These are phyloP conservation scores for Camponotus pennsylvanicus DNA, from an alignment of 1,140 invertebrate genomes.

Conservation along the genomic window DNA sequence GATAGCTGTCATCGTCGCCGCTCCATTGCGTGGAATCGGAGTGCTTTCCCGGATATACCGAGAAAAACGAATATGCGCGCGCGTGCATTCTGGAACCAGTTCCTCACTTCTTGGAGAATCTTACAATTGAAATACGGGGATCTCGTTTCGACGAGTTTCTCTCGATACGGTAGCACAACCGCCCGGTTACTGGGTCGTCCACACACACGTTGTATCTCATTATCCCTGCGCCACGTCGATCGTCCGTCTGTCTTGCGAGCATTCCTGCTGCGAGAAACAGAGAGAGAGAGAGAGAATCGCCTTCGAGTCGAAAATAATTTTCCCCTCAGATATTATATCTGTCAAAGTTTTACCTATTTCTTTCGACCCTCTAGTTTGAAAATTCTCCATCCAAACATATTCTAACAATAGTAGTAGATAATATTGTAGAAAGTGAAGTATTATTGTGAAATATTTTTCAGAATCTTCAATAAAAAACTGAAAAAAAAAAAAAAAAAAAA, in stretches of 20 bases:
- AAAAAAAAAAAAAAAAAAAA: too few relatives aligned
- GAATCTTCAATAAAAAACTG: not conserved
- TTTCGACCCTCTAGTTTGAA: not conserved
- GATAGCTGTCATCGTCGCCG: slow-evolving; percentile 19
- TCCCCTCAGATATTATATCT: not conserved
- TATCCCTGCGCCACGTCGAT: slow-evolving; percentile 29
- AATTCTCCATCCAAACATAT: not conserved
- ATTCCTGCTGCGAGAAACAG: not conserved
- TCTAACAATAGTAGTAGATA: too few relatives aligned
- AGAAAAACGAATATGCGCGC: slow-evolving; percentile 58
- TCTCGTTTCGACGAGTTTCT: slow-evolving; percentile 72
- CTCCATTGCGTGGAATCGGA: slow-evolving; percentile 12
- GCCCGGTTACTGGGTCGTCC: slow-evolving; percentile 56
- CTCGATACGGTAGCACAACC: slow-evolving; percentile 30
- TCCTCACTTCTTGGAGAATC: slow-evolving; percentile 27
- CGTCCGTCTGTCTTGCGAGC: not conserved
- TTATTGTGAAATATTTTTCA: not conserved
- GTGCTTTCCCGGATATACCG: slow-evolving; percentile 61
- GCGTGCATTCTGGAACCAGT: slow-evolving; percentile 24
- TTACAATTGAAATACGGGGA: slow-evolving; percentile 72
- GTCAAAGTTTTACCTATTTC: not conserved
- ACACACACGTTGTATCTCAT: slow-evolving; percentile 44
- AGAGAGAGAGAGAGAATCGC: not conserved
- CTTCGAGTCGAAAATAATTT: slow-evolving; percentile 1
- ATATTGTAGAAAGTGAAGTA: not conserved